A percentile compares a stretch with the other conserved stretches of the same genome.
These are phyloP conservation scores for Parambassis ranga DNA, from an alignment of 2,797 vertebrate genomes.

Conservation along the genomic window DNA sequence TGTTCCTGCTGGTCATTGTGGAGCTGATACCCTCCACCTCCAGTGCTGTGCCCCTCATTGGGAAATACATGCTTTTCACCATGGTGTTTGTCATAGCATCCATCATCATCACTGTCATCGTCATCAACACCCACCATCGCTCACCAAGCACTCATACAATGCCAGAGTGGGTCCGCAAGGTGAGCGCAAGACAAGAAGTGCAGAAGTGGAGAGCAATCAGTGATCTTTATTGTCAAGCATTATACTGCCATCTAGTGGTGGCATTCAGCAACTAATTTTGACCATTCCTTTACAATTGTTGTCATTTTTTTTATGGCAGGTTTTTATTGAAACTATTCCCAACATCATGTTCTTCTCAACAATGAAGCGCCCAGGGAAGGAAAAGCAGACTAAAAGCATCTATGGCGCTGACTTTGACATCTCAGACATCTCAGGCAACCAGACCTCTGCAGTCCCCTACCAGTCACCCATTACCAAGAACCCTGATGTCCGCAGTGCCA, in stretches of 20 bases:
- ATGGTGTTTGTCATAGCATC: constrained; percentile 97
- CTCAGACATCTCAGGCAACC: constrained; percentile 93
- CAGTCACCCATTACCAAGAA: constrained; percentile 89
- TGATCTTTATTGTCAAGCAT: constrained; percentile 7
- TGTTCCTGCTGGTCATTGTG: constrained; percentile 96
- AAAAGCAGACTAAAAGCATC: constrained; percentile 84
- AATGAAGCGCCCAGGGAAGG: constrained; percentile 90
- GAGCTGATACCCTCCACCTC: constrained; percentile 97
- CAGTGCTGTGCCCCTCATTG: constrained; percentile 93
- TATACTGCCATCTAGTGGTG: constrained; percentile 64
- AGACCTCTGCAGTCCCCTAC: constrained; percentile 81
- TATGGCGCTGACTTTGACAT: constrained; percentile 91
- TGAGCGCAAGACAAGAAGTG: too few species aligned
- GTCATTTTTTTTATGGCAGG: constrained; percentile 64
- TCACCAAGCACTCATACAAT: constrained; percentile 95
- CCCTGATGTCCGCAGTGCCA: constrained; percentile 91
- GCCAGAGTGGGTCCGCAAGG: constrained; percentile 93
- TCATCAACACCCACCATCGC: constrained; percentile 97
- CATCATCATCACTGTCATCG: constrained; percentile 95
- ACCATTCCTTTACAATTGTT: neutral
- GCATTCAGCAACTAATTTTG: neutral
- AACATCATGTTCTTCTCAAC: constrained; percentile 96
- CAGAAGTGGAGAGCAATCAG: too few species aligned
- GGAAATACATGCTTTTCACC: constrained; percentile 98
- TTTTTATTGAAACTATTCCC: constrained; percentile 93